These are phyloP conservation scores for Bombus huntii DNA, from an alignment of 1,140 invertebrate species.

Conservation along the genomic window DNA sequence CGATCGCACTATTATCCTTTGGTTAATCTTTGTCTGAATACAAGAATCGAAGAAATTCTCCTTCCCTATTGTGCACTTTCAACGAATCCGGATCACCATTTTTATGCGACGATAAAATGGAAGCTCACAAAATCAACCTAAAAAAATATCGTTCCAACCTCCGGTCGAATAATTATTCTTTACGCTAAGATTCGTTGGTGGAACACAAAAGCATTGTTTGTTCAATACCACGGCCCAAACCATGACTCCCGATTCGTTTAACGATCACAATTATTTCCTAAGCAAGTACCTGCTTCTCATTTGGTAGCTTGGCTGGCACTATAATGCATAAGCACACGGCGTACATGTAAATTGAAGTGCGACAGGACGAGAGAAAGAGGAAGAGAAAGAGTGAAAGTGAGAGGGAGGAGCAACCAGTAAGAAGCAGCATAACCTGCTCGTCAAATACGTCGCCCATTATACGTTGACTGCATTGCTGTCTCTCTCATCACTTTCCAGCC, in stretches of 20 bases:
- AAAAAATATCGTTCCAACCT: neutral
- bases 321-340: constrained; percentile 19
- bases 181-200: neutral
- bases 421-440: constrained; percentile 9
- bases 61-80: neutral
- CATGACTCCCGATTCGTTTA: neutral
- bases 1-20: too few species aligned
- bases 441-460: constrained; percentile 22
- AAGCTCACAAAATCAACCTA: neutral
- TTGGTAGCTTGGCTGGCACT: neutral
- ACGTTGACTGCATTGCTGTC: constrained; percentile 13
- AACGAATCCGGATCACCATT: neutral
- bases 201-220: too few species aligned
- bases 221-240: neutral
- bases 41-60: neutral
- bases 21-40: too few species aligned
- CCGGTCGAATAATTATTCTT: neutral
- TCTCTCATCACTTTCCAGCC: neutral
- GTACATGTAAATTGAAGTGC: constrained; percentile 1
- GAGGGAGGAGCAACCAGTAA: constrained; percentile 1
- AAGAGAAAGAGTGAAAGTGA: neutral
- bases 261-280: constrained; percentile 21
- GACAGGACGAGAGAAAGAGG: neutral
- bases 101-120: too few species aligned
- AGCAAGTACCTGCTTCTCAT: neutral